Evolutionary conservation across 2,888 invertebrate genomes (phyloP).

Genomic region (Pedicia rivosa): DNA sequence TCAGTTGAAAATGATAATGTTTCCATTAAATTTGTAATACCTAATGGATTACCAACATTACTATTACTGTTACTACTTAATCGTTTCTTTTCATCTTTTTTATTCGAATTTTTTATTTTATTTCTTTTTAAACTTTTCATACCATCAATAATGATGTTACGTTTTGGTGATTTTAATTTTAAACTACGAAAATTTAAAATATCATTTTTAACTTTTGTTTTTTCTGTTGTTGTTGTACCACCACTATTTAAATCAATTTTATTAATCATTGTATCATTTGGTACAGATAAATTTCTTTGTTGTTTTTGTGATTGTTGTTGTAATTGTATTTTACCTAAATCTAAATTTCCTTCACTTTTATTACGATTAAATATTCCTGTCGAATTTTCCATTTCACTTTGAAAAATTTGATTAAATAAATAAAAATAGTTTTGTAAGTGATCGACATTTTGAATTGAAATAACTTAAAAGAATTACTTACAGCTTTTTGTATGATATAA

Average conservation of each 20-base stretch:
- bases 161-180: conserved; percentile 23
- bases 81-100: too few species aligned
- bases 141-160: conserved; percentile 19
- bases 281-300: conserved; percentile 12
- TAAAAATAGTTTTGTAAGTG: too few species aligned
- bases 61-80: conserved; percentile 10
- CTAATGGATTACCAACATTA: conserved; percentile 5
- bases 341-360: too few species aligned
- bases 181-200: conserved; percentile 22
- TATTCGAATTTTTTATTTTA: conserved; percentile 17
- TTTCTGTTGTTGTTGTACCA: conserved; percentile 14
- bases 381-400: too few species aligned
- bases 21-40: conserved; percentile 21
- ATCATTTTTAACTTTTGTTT: conserved; percentile 20
- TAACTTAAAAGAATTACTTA: conserved; percentile 29
- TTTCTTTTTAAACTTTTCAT: conserved; percentile 25
- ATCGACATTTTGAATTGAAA: too few species aligned
- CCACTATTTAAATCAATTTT: conserved; percentile 14
- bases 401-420: conserved; percentile 5
- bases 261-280: conserved; percentile 17
- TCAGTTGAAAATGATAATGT: conserved; percentile 28
- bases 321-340: too few species aligned
- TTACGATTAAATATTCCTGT: too few species aligned
- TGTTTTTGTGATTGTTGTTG: conserved; percentile 33
- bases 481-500: conserved; percentile 69